Conservation (phyloP, 2,113 vertebrate genomes). For the Agelaius tricolor region DNA sequence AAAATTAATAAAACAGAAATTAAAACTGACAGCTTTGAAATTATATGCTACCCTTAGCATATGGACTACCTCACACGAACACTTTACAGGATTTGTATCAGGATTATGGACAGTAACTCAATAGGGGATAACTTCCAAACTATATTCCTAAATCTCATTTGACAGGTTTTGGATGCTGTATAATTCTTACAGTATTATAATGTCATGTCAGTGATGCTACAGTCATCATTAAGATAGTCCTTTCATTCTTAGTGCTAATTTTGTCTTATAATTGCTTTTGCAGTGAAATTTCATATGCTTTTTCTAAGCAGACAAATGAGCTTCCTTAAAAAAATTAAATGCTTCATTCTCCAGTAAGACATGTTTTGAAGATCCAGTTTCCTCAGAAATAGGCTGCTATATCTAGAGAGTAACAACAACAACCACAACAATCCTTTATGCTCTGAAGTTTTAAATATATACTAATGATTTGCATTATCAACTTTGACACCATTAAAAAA, state of each 20-base stretch:
- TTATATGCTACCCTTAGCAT: constrained; percentile 77
- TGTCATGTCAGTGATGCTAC: constrained; percentile 61
- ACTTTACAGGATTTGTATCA: constrained; percentile 73
- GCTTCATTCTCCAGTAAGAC: constrained; percentile 20
- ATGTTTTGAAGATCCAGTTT: neutral
- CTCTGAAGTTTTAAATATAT: neutral
- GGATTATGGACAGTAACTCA: constrained; percentile 79
- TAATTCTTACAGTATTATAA: constrained; percentile 69
- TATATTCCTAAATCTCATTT: constrained; percentile 78
- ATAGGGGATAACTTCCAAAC: constrained; percentile 75
- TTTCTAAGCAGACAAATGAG: constrained; percentile 22
- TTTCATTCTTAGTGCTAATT: constrained; percentile 54
- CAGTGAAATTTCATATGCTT: constrained; percentile 4
- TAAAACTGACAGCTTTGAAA: constrained; percentile 78
- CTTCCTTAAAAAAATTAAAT: constrained; percentile 25
- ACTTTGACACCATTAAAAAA: neutral
- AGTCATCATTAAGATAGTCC: constrained; percentile 65
- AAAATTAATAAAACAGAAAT: constrained; percentile 81
- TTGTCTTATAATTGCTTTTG: constrained; percentile 44
- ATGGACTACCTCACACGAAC: constrained; percentile 72
- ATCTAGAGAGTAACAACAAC: neutral
- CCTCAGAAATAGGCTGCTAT: neutral
- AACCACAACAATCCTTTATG: neutral
- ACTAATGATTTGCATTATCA: neutral
- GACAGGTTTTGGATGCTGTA: constrained; percentile 76